These are phyloP conservation scores for Ptychadena robeensis DNA, from an alignment of 2,797 vertebrate species.

Conservation along the genomic window DNA sequence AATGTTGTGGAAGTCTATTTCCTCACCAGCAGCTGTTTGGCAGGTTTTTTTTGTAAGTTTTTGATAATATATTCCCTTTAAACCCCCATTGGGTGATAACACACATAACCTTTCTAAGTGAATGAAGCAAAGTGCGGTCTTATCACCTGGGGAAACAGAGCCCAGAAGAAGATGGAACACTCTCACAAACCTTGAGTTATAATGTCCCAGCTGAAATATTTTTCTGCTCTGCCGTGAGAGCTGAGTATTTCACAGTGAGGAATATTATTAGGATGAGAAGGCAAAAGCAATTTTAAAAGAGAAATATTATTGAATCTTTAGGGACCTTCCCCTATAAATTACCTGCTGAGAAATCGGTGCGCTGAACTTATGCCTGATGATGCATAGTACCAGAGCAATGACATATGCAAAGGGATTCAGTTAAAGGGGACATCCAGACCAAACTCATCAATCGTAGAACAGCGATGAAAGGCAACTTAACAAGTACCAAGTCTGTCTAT, in stretches of 20 bases:
- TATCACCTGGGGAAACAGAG: conserved; percentile 7
- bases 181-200: conserved; percentile 43
- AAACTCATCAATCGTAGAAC: not conserved
- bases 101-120: conserved; percentile 12
- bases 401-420: not conserved
- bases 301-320: conserved; percentile 30
- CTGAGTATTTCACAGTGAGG: conserved; percentile 28
- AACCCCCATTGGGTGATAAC: conserved; percentile 34
- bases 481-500: not conserved
- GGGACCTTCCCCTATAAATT: conserved; percentile 37
- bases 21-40: not conserved
- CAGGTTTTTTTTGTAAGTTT: not conserved
- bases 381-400: conserved; percentile 6
- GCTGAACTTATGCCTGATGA: conserved; percentile 7
- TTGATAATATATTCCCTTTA: conserved; percentile 21
- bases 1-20: not conserved
- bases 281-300: conserved; percentile 34
- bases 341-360: conserved; percentile 5
- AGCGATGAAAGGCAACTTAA: not conserved
- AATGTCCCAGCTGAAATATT: conserved; percentile 32
- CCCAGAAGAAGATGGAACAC: conserved; percentile 28
- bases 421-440: not conserved
- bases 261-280: conserved; percentile 30
- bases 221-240: conserved; percentile 12
- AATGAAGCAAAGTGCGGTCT: not conserved